phyloP scores from a whole-genome alignment of 2,797 vertebrate genomes.

The Sebastiscus albofasciatus region DNA sequence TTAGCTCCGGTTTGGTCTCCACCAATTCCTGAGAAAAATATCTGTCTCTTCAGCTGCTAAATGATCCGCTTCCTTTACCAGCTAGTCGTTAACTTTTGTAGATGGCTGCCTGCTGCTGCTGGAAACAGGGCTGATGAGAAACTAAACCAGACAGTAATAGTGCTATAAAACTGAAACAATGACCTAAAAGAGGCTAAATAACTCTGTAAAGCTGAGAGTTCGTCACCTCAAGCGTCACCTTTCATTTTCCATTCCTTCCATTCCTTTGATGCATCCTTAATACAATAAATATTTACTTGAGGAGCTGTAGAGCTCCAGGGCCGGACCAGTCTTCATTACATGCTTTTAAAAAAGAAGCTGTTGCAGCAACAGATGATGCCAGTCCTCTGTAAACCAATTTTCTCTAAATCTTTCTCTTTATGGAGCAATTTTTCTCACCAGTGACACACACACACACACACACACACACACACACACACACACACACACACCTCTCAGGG shows the following conservation, averaged over 20 bases:
- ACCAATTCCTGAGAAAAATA: background rate
- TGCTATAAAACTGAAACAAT: background rate
- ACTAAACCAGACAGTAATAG: background rate
- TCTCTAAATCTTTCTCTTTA: slow-evolving; percentile 10
- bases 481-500: background rate
- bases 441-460: background rate
- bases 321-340: background rate
- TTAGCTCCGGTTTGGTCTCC: background rate
- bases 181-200: background rate
- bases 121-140: background rate
- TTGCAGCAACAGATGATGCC: background rate
- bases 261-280: background rate
- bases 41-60: background rate
- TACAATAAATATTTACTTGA: background rate
- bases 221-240: background rate
- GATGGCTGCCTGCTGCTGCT: background rate
- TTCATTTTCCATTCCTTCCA: background rate
- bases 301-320: background rate
- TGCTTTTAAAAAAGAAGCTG: background rate
- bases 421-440: slow-evolving; percentile 13
- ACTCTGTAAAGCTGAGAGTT: background rate
- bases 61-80: background rate
- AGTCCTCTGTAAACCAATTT: background rate
- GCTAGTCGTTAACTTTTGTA: background rate
- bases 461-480: background rate